Conservation (phyloP, 2,113 vertebrate genomes). For the Bothrops jararaca region DNA sequence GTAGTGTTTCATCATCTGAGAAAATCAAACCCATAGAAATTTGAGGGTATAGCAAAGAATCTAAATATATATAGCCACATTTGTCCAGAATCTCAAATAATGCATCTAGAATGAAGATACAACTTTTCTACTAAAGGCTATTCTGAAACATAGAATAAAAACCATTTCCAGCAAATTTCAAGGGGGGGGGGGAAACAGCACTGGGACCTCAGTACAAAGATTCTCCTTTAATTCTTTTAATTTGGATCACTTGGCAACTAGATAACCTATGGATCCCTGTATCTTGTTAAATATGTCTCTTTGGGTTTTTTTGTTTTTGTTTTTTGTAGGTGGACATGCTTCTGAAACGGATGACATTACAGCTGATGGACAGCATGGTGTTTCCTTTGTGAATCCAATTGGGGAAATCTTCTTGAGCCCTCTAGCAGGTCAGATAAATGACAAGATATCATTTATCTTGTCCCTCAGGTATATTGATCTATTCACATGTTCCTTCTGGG, state of each 20-base stretch:
- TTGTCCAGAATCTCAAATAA: not conserved
- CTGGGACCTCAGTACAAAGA: not conserved
- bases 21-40: not conserved
- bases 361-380: constrained; percentile 80
- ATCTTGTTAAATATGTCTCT: not conserved
- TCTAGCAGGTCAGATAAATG: constrained; percentile 76
- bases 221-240: not conserved
- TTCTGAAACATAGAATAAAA: not conserved
- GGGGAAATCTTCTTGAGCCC: constrained; percentile 88
- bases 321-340: constrained; percentile 77
- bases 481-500: not conserved
- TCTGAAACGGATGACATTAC: constrained; percentile 78
- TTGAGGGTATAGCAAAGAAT: not conserved
- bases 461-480: not conserved
- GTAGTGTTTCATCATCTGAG: not conserved
- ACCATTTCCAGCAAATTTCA: not conserved
- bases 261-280: rapidly evolving
- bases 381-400: constrained; percentile 84
- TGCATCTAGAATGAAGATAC: too few species aligned
- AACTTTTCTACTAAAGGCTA: not conserved
- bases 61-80: not conserved
- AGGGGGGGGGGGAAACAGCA: not conserved
- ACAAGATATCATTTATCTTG: not conserved
- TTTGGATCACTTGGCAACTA: not conserved
- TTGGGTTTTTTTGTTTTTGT: constrained; percentile 19